Evolutionary conservation across 2,113 vertebrate genomes (phyloP).

Genomic region (Microtus ochrogaster): DNA sequence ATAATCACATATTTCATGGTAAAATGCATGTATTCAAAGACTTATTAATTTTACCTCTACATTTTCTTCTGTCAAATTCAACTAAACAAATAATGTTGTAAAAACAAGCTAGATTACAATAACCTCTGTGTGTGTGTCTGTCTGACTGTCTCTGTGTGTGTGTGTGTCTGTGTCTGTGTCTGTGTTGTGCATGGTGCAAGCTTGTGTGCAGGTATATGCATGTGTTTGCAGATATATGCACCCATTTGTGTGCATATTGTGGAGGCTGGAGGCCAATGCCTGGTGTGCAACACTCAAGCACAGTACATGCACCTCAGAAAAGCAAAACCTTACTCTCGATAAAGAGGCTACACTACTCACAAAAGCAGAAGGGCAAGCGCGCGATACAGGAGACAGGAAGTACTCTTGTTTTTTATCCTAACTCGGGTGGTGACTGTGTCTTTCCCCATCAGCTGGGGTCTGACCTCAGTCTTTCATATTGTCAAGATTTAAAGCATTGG

Average conservation of each 20-base stretch:
- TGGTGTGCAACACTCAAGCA: background rate
- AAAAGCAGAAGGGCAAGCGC: background rate
- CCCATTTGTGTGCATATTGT: background rate
- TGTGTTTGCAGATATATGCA: background rate
- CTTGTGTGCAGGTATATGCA: background rate
- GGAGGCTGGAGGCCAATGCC: background rate
- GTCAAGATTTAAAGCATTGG: background rate
- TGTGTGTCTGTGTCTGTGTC: background rate
- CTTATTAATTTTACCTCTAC: background rate
- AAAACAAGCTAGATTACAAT: background rate
- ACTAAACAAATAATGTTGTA: background rate
- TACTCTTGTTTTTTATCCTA: background rate
- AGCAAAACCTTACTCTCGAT: background rate
- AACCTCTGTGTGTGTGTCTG: background rate
- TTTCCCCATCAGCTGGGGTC: too few relatives aligned
- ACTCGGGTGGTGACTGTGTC: background rate
- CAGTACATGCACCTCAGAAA: background rate
- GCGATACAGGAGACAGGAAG: background rate
- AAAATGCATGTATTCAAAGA: background rate
- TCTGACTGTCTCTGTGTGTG: background rate
- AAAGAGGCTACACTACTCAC: background rate
- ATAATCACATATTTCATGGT: background rate
- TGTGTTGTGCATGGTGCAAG: background rate
- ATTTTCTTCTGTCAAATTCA: conserved; percentile 23
- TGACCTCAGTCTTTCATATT: background rate